Evolutionary conservation across 1,140 invertebrate species (phyloP).

Genomic region (Drosophila gunungcola): DNA sequence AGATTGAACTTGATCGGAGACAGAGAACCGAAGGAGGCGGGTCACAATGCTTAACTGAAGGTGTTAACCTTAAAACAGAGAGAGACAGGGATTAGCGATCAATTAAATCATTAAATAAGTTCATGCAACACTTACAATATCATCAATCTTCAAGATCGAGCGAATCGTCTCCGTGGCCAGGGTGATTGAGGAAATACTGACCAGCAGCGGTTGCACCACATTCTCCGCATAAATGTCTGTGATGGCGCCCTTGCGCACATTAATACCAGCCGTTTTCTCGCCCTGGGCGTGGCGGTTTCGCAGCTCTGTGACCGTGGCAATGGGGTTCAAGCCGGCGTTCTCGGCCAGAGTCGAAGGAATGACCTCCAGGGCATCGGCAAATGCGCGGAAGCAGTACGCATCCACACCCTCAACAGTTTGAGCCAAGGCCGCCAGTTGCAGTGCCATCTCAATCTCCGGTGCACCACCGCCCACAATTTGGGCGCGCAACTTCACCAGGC

Average conservation of each 20-base stretch:
- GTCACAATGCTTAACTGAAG: slow-evolving; percentile 61
- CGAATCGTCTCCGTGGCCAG: slow-evolving; percentile 98
- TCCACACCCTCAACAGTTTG: slow-evolving; percentile 95
- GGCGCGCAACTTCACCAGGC: slow-evolving; percentile 96
- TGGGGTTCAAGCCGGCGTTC: slow-evolving; percentile 99
- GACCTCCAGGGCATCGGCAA: slow-evolving; percentile 98
- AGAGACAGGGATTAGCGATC: background rate
- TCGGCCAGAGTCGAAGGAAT: slow-evolving; percentile 99
- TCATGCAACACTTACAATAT: slow-evolving; percentile 91
- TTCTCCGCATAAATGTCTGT: slow-evolving; percentile 99
- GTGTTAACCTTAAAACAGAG: slow-evolving; percentile 71
- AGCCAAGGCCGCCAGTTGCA: slow-evolving; percentile 93
- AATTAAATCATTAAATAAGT: background rate
- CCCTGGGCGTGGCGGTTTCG: slow-evolving; percentile 96
- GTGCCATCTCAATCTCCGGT: slow-evolving; percentile 97
- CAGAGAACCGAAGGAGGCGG: background rate
- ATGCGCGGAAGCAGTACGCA: slow-evolving; percentile 97
- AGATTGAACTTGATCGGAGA: slow-evolving; percentile 47
- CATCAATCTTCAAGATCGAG: slow-evolving; percentile 99
- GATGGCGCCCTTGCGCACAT: slow-evolving; percentile 97
- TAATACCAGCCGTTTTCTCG: slow-evolving; percentile 95
- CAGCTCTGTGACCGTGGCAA: slow-evolving; percentile 98
- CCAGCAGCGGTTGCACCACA: slow-evolving; percentile 98
- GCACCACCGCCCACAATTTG: slow-evolving; percentile 98
- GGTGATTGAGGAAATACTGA: slow-evolving; percentile 96